Conservation (phyloP, 2,797 vertebrate genomes). For the Cynopterus sphinx region DNA sequence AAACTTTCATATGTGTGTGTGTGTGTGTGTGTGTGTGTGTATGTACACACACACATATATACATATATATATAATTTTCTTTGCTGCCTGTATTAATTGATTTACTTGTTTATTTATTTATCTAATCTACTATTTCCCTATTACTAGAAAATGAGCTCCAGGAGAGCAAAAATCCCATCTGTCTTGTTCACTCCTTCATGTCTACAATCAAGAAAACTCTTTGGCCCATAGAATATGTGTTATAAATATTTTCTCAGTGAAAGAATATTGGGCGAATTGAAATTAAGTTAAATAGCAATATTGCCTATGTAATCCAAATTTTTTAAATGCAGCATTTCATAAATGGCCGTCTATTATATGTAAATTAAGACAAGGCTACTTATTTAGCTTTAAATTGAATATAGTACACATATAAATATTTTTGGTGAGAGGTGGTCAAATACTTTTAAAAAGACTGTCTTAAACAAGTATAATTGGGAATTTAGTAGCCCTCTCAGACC, state of each 20-base stretch:
- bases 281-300: not conserved
- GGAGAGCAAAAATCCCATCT: not conserved
- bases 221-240: not conserved
- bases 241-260: not conserved
- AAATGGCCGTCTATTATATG: not conserved
- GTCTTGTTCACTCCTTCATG: not conserved
- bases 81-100: not conserved
- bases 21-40: too few species aligned
- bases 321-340: not conserved
- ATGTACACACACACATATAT: too few species aligned
- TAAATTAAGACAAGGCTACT: not conserved
- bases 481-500: not conserved
- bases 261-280: not conserved
- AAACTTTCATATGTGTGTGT: not conserved
- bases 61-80: not conserved
- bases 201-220: not conserved
- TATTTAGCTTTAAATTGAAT: constrained; percentile 6
- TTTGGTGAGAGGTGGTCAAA: not conserved
- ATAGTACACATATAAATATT: not conserved
- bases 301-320: not conserved
- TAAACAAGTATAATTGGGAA: not conserved
- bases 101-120: not conserved
- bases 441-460: not conserved
- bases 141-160: not conserved
- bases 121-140: not conserved